phyloP scores from a whole-genome alignment of 2,113 vertebrate genomes.

The Tor tambroides region DNA sequence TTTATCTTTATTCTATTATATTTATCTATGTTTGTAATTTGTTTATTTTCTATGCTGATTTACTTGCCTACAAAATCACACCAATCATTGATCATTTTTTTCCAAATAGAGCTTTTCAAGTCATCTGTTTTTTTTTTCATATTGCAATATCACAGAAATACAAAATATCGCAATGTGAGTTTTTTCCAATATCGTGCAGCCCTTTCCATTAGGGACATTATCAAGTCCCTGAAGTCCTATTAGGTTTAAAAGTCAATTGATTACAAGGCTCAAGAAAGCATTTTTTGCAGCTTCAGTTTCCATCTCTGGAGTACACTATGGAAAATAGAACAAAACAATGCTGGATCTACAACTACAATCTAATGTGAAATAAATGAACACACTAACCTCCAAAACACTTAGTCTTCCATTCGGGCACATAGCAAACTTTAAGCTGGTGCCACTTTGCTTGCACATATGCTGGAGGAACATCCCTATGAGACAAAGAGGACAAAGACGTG shows the following conservation, averaged over 20 bases:
- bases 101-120: too few species aligned
- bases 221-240: background rate
- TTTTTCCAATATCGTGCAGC: too few species aligned
- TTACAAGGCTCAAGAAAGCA: background rate
- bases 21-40: too few species aligned
- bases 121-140: too few species aligned
- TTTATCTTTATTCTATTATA: too few species aligned
- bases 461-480: slow-evolving; percentile 64
- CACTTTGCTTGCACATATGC: slow-evolving; percentile 67
- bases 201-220: background rate
- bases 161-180: too few species aligned
- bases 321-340: background rate
- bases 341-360: background rate
- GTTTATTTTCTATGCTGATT: too few species aligned
- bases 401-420: slow-evolving; percentile 64
- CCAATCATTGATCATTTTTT: too few species aligned
- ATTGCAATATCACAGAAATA: too few species aligned
- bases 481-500: background rate
- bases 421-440: slow-evolving; percentile 64
- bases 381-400: slow-evolving; percentile 67
- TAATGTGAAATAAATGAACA: background rate
- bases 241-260: background rate
- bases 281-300: background rate
- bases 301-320: background rate
- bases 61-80: too few species aligned